Percentiles rank a stretch among this genome's conserved stretches.
phyloP scores from a whole-genome alignment of 2,888 invertebrate genomes.

The Bellardia pandia region DNA sequence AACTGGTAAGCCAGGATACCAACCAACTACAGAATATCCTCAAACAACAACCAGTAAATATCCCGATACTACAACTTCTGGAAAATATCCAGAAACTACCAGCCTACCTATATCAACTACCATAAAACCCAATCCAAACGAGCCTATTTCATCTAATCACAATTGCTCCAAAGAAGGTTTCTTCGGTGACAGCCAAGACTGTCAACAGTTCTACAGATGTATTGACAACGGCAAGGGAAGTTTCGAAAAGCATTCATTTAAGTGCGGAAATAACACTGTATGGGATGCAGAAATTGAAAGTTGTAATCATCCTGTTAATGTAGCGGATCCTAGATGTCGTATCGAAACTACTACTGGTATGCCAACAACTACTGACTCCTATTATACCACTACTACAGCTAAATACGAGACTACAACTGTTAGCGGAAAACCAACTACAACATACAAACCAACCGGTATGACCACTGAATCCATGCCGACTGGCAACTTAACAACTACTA shows the following conservation, averaged over 20 bases:
- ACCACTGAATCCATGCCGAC: constrained; percentile 65
- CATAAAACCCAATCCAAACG: constrained; percentile 72
- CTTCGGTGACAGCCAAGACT: constrained; percentile 84
- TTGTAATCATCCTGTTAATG: constrained; percentile 78
- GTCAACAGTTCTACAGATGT: constrained; percentile 88
- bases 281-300: constrained; percentile 85
- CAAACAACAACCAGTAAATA: constrained; percentile 21
- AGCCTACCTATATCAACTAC: constrained; percentile 67
- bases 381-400: constrained; percentile 60
- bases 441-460: constrained; percentile 52
- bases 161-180: constrained; percentile 83
- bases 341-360: constrained; percentile 62
- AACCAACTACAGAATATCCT: constrained; percentile 52
- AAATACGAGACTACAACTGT: constrained; percentile 48
- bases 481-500: constrained; percentile 75
- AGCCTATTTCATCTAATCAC: constrained; percentile 74
- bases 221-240: constrained; percentile 86
- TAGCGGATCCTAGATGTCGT: constrained; percentile 75
- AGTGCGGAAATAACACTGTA: constrained; percentile 87
- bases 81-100: constrained; percentile 63
- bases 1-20: constrained; percentile 55
- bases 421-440: constrained; percentile 51
- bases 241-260: constrained; percentile 86
- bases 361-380: constrained; percentile 55
- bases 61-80: constrained; percentile 36